Evolutionary conservation across 2,888 invertebrate genomes (phyloP).

Genomic region (Machimus rusticus): DNA sequence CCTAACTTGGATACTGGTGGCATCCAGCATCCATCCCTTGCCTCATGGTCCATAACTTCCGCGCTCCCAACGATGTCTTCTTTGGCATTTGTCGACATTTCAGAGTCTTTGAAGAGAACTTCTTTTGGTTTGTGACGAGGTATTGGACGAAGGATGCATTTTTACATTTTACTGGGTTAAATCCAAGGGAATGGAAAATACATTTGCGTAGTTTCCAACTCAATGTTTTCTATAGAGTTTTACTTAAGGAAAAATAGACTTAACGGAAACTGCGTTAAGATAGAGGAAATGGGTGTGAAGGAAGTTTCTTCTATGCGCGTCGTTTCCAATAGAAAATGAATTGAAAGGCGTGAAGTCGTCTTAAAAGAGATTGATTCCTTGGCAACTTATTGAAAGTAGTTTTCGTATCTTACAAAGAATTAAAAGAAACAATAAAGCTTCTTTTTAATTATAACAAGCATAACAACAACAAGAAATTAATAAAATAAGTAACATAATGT

Average conservation of each 20-base stretch:
- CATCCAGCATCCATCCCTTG: background rate
- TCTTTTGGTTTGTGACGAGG: background rate
- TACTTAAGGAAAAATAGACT: background rate
- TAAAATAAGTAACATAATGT: too few species aligned
- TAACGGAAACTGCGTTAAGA: background rate
- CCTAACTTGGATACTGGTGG: background rate
- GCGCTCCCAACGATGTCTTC: background rate
- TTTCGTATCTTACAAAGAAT: background rate
- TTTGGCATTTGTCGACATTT: conserved; percentile 1
- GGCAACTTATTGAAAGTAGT: background rate
- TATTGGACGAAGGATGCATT: background rate
- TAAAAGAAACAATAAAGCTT: background rate
- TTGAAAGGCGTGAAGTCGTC: background rate
- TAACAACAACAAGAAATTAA: background rate
- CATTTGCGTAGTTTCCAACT: background rate
- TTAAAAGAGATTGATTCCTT: background rate
- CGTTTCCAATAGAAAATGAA: background rate
- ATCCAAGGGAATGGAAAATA: background rate
- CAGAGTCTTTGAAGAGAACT: background rate
- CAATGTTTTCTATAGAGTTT: background rate
- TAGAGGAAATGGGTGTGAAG: background rate
- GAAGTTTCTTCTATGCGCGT: background rate
- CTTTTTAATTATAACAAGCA: background rate
- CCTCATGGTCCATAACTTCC: background rate
- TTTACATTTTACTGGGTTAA: background rate